These are phyloP conservation scores for Heliconius hortense DNA, from an alignment of 2,888 invertebrate species.

Conservation along the genomic window DNA sequence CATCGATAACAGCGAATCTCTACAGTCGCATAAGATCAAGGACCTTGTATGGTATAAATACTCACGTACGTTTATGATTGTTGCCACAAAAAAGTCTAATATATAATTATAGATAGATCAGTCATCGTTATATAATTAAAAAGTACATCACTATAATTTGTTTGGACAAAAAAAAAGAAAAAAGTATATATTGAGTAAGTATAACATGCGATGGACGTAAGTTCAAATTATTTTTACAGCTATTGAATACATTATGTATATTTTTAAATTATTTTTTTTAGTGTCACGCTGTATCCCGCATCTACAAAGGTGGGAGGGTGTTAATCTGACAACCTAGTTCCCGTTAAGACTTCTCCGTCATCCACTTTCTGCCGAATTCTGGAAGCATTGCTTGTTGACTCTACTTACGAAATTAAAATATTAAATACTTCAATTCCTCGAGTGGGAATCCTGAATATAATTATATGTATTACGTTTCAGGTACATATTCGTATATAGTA, in stretches of 20 bases:
- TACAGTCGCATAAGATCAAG: slow-evolving; percentile 48
- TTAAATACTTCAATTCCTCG: no score
- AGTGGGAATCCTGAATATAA: no score
- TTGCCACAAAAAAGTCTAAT: slow-evolving; percentile 22
- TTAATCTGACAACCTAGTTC: neutral
- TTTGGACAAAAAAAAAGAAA: neutral
- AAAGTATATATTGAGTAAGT: neutral
- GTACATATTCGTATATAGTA: no score
- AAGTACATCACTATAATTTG: neutral
- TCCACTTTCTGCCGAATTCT: no score
- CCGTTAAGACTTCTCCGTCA: neutral
- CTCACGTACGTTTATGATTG: slow-evolving; percentile 42
- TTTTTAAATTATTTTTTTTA: neutral
- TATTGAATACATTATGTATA: neutral
- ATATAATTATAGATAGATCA: slow-evolving; percentile 17
- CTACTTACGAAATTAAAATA: no score
- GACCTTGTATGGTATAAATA: slow-evolving; percentile 45
- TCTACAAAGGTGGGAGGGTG: neutral
- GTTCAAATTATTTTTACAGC: neutral
- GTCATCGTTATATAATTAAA: slow-evolving; percentile 18
- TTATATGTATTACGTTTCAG: no score
- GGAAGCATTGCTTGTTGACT: no score
- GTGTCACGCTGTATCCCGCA: neutral
- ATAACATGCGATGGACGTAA: neutral
- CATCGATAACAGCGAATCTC: slow-evolving; percentile 34